Evolutionary conservation across 1,140 invertebrate species (phyloP), one percentile per base, ranked within the genome.

Genomic region (Lepidurus apus): DNA sequence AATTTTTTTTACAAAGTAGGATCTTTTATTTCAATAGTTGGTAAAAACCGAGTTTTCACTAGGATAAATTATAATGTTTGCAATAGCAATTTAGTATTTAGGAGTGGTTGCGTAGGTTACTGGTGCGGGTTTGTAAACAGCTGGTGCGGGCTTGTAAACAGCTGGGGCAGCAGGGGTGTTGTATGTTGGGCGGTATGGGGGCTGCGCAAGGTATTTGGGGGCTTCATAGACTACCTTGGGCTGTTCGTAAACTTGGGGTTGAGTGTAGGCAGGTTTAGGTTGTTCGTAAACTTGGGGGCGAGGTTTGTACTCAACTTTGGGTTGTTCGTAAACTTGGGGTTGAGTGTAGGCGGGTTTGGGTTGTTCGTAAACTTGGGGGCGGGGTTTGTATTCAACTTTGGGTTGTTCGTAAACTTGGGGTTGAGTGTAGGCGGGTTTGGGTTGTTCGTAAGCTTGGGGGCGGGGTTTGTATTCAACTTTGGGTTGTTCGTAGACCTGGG

Each of bases 331-430:
- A 9, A 65, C 53, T 21, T 65, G 17, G n/a, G 53, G 53, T 65
- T 65, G 53, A 65, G 53, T 65, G 53, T 65, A 65, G 13, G 21
- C 53, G 1, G 13, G 17, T 65, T 65, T 65, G 13, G 53, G 53
- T 65, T 65, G 53, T 65, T 65, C 53, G 53, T 65, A 65, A 17
- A 17, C 53, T 7, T n/a, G 17, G 53, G 53, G 53, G 13, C 17
- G 17, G 53, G 53, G 53, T 17, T 65, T 65, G 53, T 65, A 65
- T 17, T 65, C 53, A 17, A 65, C 53, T 65, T 65, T 65, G n/a
- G 53, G 53, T 65, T 65, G 53, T 17, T 65, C 53, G n/a, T 65
- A 65, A 21, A 21, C 21, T 13, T 13, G 17, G 13, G 13, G 17
- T 65, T 65, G 34, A 34, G 34, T 65, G 53, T 65, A 65, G 53